Percentiles rank a stretch among this genome's conserved stretches.
phyloP scores from a whole-genome alignment of 2,113 vertebrate species.

The Scytalopus superciliaris region DNA sequence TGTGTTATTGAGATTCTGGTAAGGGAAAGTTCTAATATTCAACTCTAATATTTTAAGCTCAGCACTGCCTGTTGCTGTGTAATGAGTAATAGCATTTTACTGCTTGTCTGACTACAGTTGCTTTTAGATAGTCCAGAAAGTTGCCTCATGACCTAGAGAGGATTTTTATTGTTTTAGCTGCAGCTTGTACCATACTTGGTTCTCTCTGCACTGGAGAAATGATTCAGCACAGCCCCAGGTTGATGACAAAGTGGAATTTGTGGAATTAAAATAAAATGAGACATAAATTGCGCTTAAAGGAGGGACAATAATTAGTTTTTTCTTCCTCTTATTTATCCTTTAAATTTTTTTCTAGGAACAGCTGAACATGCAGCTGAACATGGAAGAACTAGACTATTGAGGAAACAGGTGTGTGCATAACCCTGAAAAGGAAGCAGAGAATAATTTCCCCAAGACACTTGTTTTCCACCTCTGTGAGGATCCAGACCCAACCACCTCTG shows the following conservation, averaged over 20 bases:
- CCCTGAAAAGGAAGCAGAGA: not conserved
- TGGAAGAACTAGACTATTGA: no score
- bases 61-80: not conserved
- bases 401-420: not conserved
- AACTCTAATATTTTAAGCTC: not conserved
- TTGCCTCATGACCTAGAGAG: not conserved
- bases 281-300: not conserved
- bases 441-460: not conserved
- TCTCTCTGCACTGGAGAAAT: not conserved
- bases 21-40: not conserved
- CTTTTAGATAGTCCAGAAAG: not conserved
- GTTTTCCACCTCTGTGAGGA: not conserved
- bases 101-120: not conserved
- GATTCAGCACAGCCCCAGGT: not conserved
- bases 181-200: not conserved
- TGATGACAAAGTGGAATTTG: not conserved
- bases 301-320: fast-evolving
- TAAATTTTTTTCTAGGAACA: not conserved
- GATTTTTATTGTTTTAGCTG: not conserved
- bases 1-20: not conserved
- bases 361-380: no score
- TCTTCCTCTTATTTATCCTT: not conserved
- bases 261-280: not conserved
- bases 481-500: not conserved
- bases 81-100: not conserved